Base-by-base conservation (phyloP, 2,888 invertebrate species). In the Hartigia nigra region DNA sequence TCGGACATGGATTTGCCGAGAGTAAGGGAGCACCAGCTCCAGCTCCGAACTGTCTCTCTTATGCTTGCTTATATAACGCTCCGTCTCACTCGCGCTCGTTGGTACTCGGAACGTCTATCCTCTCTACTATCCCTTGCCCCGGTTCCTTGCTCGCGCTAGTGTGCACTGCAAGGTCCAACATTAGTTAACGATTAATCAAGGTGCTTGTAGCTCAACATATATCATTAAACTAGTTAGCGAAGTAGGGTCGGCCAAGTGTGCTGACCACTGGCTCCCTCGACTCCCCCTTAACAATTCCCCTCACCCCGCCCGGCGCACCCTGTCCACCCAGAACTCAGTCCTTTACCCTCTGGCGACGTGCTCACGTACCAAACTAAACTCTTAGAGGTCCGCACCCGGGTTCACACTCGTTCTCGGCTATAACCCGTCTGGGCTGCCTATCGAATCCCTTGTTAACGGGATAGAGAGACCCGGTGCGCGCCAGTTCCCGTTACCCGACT, bases 101-200 rank as follows among this genome's bases (percentile, higher is more conserved):
- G 79, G 82, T 85, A 84, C 84, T 86, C 83, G 80, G 69, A 11
- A 70, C 37, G 74, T 36, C 76, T 69, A 69, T 35, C 32, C 76
- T 55, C 75, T 0, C 12, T 14, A 23, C 55, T 55, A 55, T 55
- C 55, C 55, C 72, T 32, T 31, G 31, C 31, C 31, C 31, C 31
- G 72, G 72, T 72, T 72, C 72, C 72, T 72, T 31, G 72, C 72
- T 31, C 55, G 55, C 55, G 55, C 55, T 55, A 23, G 55, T 55
- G 55, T 55, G 55, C 88, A 88, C 91, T 89, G 91, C 89, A 88
- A 90, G 91, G 90, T 91, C 90, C 91, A 91, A 91, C 91, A 91
- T 91, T 91, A 91, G 91, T 91, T 91, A 91, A 91, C 91, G 91
- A 91, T 91, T 91, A 91, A 91, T 91, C 91, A 91, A 91, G 91